A percentile compares a stretch with the other conserved stretches of the same genome.
phyloP scores from a whole-genome alignment of 1,140 invertebrate species.

The Drosophila ogumai region DNA sequence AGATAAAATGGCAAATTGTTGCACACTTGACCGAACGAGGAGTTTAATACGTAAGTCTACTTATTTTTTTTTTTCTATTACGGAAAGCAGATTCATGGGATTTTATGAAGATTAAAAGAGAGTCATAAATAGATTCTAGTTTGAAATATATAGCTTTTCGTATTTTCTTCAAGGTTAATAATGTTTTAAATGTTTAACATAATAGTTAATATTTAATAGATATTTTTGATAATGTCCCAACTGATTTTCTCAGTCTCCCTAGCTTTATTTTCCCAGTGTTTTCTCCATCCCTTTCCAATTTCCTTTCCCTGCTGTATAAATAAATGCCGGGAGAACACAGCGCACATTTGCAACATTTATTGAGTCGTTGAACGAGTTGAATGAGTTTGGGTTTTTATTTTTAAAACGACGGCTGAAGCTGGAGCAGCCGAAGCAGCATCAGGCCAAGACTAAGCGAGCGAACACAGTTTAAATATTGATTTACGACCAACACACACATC shows the following conservation, averaged over 20 bases:
- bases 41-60: neutral
- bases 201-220: too few species aligned
- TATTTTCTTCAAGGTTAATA: neutral
- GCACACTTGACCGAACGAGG: constrained; percentile 48
- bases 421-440: constrained; percentile 27
- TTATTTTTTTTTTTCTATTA: neutral
- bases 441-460: constrained; percentile 66
- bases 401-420: constrained; percentile 59
- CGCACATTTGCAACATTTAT: constrained; percentile 81
- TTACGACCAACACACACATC: constrained; percentile 60
- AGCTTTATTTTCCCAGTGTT: neutral
- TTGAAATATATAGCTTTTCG: neutral
- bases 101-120: too few species aligned
- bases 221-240: neutral
- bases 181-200: neutral
- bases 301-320: constrained; percentile 57
- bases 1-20: constrained; percentile 66
- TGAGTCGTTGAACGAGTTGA: constrained; percentile 82
- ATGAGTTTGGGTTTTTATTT: constrained; percentile 81
- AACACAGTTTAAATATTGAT: constrained; percentile 77
- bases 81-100: too few species aligned
- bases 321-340: constrained; percentile 66
- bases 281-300: neutral
- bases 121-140: neutral
- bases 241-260: neutral